Evolutionary conservation across 1,140 invertebrate genomes (phyloP), one percentile per base, ranked within the genome.

Genomic region (Coboldia fuscipes): DNA sequence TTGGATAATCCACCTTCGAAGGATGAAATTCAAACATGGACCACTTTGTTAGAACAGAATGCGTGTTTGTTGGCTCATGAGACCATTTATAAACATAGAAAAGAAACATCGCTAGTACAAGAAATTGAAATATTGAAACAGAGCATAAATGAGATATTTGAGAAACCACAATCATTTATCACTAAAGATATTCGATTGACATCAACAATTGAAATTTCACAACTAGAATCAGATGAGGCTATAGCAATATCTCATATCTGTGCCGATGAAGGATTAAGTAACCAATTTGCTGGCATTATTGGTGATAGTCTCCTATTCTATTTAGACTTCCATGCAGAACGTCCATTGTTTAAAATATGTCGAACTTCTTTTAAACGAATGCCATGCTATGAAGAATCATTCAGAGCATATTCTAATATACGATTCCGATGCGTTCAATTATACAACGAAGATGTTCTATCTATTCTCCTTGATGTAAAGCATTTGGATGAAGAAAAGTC

Each of bases 41-140:
- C 73, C 23, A 61, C 72, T 40, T 76, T 89, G 46, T 48, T 88
- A 1, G 51, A 65, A 22, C 67, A 76, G 40, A 80, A 83, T 48
- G 62, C 72, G 28, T 72, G 72, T 47, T 42, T 89, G 3, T 61
- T 63, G 19, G 61, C 75, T 38, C 70, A 73, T 51, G 62, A 68
- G 1, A 58, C 73, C 6, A 70, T 92, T 34, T 73, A 84, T 45
- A 66, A 70, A 23, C 72, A 80, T 40, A 68, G 80, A 50, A 65
- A 69, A 41, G 67, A 75, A 29, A 74, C 68, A 34, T 93, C 86
- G 8, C 56, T 94, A 12, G 56, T 88, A 7, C 83, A 90, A 50
- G 72, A 88, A 42, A 72, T 84, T 41, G 68, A 70, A 19, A 66
- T 68, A 45, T 56, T 92, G 36, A 70, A 76, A 38, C 48, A 65